Percentiles rank a stretch among this genome's conserved stretches.
phyloP scores from a whole-genome alignment of 2,113 vertebrate species.

The Falcunculus frontatus region DNA sequence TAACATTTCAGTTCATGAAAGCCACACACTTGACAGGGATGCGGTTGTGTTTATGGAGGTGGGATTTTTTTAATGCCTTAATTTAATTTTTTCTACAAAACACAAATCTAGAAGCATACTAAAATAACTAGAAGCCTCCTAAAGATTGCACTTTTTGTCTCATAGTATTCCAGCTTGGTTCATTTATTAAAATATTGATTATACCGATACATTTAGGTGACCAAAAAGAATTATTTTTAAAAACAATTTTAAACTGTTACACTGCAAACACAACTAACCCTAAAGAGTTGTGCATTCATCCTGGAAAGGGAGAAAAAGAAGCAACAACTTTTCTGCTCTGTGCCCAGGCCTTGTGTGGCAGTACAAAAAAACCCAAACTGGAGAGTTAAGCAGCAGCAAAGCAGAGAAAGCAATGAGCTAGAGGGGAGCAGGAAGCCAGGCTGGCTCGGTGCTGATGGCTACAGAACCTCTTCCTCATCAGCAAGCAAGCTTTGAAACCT shows the following conservation, averaged over 20 bases:
- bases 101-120: background rate
- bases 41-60: background rate
- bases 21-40: background rate
- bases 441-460: background rate
- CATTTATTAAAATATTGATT: background rate
- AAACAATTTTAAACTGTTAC: background rate
- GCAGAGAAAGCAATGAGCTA: background rate
- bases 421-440: background rate
- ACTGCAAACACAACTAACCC: background rate
- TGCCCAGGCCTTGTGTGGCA: background rate
- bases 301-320: background rate
- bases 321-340: background rate
- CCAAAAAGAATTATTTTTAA: rapidly evolving
- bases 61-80: background rate
- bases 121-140: background rate
- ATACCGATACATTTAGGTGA: background rate
- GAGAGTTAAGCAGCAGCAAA: background rate
- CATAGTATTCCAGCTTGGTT: background rate
- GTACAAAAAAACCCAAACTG: background rate
- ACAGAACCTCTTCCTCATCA: background rate
- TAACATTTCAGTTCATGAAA: background rate
- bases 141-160: background rate
- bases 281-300: background rate
- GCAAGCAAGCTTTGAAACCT: background rate
- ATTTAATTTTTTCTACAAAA: background rate